Base-by-base conservation (phyloP, 1,140 invertebrate species). In the Temnothorax nylanderi region DNA sequence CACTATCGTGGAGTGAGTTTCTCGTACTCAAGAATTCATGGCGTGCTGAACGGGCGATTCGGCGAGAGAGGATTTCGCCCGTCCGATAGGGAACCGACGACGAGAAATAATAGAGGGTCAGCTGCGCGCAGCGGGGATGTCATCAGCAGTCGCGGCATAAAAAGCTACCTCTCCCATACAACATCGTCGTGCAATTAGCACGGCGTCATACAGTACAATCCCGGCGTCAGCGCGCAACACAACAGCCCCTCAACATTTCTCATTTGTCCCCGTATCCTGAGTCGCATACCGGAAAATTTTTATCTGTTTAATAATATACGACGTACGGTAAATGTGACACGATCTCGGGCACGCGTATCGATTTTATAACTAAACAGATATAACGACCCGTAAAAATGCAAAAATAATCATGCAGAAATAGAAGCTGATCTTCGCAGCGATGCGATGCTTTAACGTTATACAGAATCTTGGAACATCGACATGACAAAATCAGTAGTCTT, bases 81-180 rank as follows among this genome's bases (percentile, higher is more conserved):
- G 65, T 69, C 86, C 90, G 90, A 93, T 92, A 88, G 90, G 84
- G 88, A 89, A 86, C 64, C 82, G 86, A 84, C 75, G 82, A 81
- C 56, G 90, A 90, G 91, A 93, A 93, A 93, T 93, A 93, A 93
- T 93, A 84, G 92, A 90, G 92, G 93, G 90, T 94, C 92, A 94
- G 90, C 92, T 93, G 93, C 88, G 86, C 86, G 75, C 78, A 71
- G 90, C 92, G 92, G 80, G 69, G 89, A 81, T 93, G 93, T 93
- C 93, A 94, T 90, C 86, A 87, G 86, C 93, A 94, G 89, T 87
- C 87, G 88, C 85, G 88, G 88, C 88, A 92, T 94, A 94, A 94
- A 94, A 94, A 94, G 88, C 89, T 90, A 81, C 80, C 80, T 81
- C 86, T 80, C 74, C 54, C 74, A 49, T 89, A 88, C 69, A 90